Conservation (phyloP, 1,140 invertebrate species). For the Mactra quadrangularis region DNA sequence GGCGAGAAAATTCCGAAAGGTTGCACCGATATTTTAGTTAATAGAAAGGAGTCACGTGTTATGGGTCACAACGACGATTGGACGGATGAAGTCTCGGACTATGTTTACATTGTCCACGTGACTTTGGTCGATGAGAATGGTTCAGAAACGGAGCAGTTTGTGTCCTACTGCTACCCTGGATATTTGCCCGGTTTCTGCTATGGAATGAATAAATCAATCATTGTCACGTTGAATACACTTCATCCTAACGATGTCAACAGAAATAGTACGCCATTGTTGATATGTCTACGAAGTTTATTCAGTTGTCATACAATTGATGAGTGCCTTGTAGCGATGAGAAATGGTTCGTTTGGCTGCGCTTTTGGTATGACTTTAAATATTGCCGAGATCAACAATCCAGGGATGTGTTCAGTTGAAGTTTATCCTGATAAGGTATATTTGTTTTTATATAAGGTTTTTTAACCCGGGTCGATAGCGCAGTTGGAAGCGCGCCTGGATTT, state of each 20-base stretch:
- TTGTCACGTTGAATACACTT: conserved; percentile 9
- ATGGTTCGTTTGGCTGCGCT: conserved; percentile 2
- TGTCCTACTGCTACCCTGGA: conserved; percentile 26
- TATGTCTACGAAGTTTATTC: background rate
- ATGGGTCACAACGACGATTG: conserved; percentile 38
- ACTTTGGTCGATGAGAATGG: too few species aligned
- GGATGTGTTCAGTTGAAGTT: conserved; percentile 22
- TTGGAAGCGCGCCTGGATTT: too few species aligned
- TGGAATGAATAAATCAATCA: conserved; percentile 14
- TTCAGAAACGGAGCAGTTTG: too few species aligned
- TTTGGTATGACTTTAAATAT: conserved; percentile 31
- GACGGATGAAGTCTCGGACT: background rate
- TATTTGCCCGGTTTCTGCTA: conserved; percentile 3
- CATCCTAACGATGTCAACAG: background rate
- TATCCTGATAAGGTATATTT: too few species aligned
- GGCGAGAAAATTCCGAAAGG: background rate
- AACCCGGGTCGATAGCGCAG: too few species aligned
- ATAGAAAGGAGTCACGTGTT: conserved; percentile 2
- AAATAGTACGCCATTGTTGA: background rate
- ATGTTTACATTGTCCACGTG: too few species aligned
- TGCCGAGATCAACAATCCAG: background rate
- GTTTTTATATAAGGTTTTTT: too few species aligned
- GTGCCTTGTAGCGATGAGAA: conserved; percentile 1
- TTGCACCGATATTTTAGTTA: conserved; percentile 30
- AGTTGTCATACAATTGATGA: conserved; percentile 10